Percentiles rank a stretch among this genome's conserved stretches.
These are phyloP conservation scores for human (Homo sapiens) DNA, from an alignment of 2,113 vertebrate species.

Conservation along the genomic window GRCh38 chr15:70448001-70448500, in stretches of 20 bases:
- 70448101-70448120: slow-evolving; percentile 56
- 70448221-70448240: background rate
- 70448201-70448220: fast-evolving
- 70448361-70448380: background rate
- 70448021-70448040: slow-evolving; percentile 56
- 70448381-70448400: background rate
- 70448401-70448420: background rate
- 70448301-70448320: background rate
- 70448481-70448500: background rate
- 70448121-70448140: background rate
- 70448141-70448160: slow-evolving; percentile 56
- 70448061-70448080: slow-evolving; percentile 72
- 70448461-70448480: background rate
- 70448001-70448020: background rate
- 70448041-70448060: slow-evolving; percentile 61
- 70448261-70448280: fast-evolving
- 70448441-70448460: background rate
- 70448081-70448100: slow-evolving; percentile 24
- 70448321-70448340: background rate
- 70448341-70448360: background rate
- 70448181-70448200: background rate
- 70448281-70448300: fast-evolving
- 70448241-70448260: too few relatives aligned
- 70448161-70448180: slow-evolving; percentile 53
- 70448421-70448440: fast-evolving